Base-by-base conservation (phyloP, 1,140 invertebrate genomes). In the Metaphire vulgaris region DNA sequence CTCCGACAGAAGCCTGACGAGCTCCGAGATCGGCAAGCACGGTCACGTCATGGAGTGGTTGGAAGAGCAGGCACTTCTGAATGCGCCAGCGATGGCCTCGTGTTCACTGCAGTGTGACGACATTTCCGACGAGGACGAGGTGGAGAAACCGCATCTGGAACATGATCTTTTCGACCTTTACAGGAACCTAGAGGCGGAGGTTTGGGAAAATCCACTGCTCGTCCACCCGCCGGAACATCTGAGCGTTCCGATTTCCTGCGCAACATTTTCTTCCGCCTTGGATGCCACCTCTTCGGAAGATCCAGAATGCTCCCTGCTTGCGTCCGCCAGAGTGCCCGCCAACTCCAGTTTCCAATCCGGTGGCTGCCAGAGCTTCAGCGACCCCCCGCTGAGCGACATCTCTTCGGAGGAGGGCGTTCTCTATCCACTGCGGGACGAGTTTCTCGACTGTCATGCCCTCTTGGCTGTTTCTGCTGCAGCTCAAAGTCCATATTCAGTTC, bases 11-110 rank as follows among this genome's bases (percentile, higher is more conserved):
- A 73, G 30, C 28, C 72, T 34, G 67, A 6, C 67, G n/a, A 26
- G 28, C 28, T 28, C 33, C 33, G 41, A 56, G 15, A 21, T 73
- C 2, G 33, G 41, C 34, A 73, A 73, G 41, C 72, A 73, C 26
- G 72, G 34, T 26, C 72, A 73, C 31, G 72, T 73, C 6, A 73
- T 73, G 72, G 72, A 73, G n/a, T 73, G 72, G 72, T 34, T 73
- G 1, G 72, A 73, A 41, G 72, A 73, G 31, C 72, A 73, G 33
- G 31, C 41, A 56, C 41, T 56, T 56, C 41, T 56, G 6, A 56
- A 56, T 56, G n/a, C n/a, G n/a, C n/a, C n/a, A n/a, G n/a, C n/a
- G n/a, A n/a, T n/a, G n/a, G n/a, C n/a, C n/a, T n/a, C n/a, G n/a
- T n/a, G n/a, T n/a, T n/a, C n/a, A n/a, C n/a, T n/a, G n/a, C n/a